phyloP scores from a whole-genome alignment of 2,888 invertebrate genomes.

The Sepiola atlantica region DNA sequence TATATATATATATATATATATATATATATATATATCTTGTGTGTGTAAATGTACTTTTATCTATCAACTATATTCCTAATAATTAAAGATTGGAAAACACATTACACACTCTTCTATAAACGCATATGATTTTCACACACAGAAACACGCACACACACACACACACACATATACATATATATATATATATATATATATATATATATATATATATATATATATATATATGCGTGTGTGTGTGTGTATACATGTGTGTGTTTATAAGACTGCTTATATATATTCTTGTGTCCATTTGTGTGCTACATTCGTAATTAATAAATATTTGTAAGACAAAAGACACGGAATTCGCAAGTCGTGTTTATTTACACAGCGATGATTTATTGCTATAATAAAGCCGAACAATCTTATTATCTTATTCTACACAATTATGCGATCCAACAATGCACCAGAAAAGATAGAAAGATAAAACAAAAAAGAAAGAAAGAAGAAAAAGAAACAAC shows the following conservation, averaged over 20 bases:
- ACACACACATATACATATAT: not conserved
- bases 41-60: no score
- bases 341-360: not conserved
- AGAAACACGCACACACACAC: not conserved
- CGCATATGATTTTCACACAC: no score
- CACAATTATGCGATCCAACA: conserved; percentile 32
- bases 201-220: not conserved
- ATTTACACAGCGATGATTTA: not conserved
- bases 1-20: no score
- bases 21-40: no score
- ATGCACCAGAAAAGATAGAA: not conserved
- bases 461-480: no score
- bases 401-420: not conserved
- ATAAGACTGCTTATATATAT: not conserved
- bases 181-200: not conserved
- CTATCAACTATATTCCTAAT: no score
- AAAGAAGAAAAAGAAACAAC: no score
- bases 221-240: not conserved
- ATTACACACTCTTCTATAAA: no score
- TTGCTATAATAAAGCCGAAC: not conserved
- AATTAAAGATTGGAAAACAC: no score
- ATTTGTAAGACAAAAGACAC: not conserved
- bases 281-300: not conserved
- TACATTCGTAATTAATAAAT: not conserved
- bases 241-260: not conserved